phyloP scores from a whole-genome alignment of 2,888 invertebrate genomes.

The Melanotus villosus region DNA sequence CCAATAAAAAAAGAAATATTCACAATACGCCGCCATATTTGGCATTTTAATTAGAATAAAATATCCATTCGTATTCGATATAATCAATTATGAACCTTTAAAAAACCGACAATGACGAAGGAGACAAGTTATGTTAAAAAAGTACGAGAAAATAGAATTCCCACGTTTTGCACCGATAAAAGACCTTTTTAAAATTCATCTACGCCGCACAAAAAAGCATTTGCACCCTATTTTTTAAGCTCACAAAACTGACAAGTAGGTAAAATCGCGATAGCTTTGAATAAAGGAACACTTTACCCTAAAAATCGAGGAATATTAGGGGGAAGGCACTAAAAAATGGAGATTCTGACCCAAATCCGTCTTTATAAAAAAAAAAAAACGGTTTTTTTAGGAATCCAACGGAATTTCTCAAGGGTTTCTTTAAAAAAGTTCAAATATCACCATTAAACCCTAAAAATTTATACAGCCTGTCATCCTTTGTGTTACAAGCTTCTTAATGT shows the following conservation, averaged over 20 bases:
- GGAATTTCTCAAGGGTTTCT: constrained; percentile 64
- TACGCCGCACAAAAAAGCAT: constrained; percentile 54
- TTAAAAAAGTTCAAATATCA: constrained; percentile 55
- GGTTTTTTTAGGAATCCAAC: constrained; percentile 59
- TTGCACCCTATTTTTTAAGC: constrained; percentile 57
- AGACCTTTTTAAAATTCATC: constrained; percentile 60
- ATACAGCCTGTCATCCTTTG: constrained; percentile 46
- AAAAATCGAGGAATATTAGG: constrained; percentile 60
- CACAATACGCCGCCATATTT: neutral
- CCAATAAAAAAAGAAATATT: constrained; percentile 1
- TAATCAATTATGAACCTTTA: constrained; percentile 11
- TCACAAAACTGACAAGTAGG: constrained; percentile 61
- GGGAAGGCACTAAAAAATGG: constrained; percentile 56
- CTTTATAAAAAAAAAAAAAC: constrained; percentile 60
- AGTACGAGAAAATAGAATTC: constrained; percentile 49
- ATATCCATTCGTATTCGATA: constrained; percentile 8
- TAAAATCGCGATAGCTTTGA: constrained; percentile 60
- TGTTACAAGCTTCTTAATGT: constrained; percentile 40
- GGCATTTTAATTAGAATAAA: constrained; percentile 4
- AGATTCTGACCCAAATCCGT: constrained; percentile 59
- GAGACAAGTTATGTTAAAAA: constrained; percentile 1
- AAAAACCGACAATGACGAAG: constrained; percentile 2
- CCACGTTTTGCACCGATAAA: constrained; percentile 55
- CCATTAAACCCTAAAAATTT: constrained; percentile 55
- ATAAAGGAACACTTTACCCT: constrained; percentile 63